Conservation (phyloP, 2,888 invertebrate genomes). For the Pomacea canaliculata region DNA sequence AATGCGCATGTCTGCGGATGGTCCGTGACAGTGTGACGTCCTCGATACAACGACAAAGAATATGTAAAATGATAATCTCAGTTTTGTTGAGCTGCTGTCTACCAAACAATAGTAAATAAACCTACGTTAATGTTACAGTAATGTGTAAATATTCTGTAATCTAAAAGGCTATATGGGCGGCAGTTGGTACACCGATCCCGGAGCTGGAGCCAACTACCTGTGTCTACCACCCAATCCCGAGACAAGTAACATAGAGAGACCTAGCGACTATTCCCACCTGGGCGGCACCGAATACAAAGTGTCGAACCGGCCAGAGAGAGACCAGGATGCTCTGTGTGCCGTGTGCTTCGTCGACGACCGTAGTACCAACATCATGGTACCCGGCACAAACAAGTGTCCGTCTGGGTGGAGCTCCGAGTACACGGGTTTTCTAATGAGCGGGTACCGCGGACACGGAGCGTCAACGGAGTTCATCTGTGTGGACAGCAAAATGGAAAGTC, state of each 20-base stretch:
- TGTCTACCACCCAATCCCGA: neutral
- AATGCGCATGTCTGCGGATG: no score
- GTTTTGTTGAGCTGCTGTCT: no score
- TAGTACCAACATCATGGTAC: neutral
- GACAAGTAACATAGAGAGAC: neutral
- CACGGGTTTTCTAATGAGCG: neutral
- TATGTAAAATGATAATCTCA: no score
- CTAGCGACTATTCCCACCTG: neutral
- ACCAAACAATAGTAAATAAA: no score
- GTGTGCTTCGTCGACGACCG: neutral
- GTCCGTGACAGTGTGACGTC: no score
- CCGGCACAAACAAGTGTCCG: neutral
- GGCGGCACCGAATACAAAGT: neutral
- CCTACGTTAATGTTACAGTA: neutral
- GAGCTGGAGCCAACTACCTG: neutral
- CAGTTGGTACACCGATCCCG: neutral
- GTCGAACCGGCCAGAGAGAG: no score
- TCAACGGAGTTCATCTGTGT: slow-evolving; percentile 7
- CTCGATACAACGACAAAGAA: no score
- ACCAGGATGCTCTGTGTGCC: neutral
- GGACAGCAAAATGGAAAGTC: neutral
- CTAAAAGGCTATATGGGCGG: neutral
- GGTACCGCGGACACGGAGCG: neutral
- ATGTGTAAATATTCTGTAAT: neutral
- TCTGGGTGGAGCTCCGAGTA: neutral